Base-by-base conservation (phyloP, 1,140 invertebrate species). In the Chrysomallon squamiferum region DNA sequence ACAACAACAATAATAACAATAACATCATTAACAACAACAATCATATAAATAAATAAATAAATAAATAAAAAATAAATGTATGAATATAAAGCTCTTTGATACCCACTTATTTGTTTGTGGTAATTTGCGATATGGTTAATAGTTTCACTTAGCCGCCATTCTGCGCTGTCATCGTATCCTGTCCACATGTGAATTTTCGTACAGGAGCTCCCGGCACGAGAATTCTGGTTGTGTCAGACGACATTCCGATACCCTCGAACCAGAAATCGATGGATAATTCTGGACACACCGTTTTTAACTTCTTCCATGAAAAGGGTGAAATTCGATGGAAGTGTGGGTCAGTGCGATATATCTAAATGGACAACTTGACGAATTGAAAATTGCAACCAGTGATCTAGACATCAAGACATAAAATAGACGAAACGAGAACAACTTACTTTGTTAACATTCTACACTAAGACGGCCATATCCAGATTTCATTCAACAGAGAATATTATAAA, bases 101-200 rank as follows among this genome's bases (percentile, higher is more conserved):
- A n/a, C n/a, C 5, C 15, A 38, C 35, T 15, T 7, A 38, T 38
- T 15, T 47, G 25, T 20, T 27, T 45, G 33, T 52, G 65, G 13
- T n/a, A 58, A 22, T 59, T 30, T 27, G 61, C 52, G 18, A 73
- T 61, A 30, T 73, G 68, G n/a, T 32, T 32, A 38, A 73, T 62
- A 15, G 68, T 73, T 0, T 52, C 47, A 18, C 49, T 30, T 2
- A 73, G 52, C 35, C 59, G 64, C 71, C 71, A 73, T 3, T 73
- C 71, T 6, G 47, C 29, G 22, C 70, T 65, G 62, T 70, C 68
- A 18, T 70, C 68, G 54, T 70, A 70, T 13, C 71, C 71, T n/a
- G 68, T 73, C 68, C 68, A 73, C 13, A 73, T 65, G 33, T 70
- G 68, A 29, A 73, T 35, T 73, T 68, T 7, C 56, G 65, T 22